Conservation (phyloP, 2,888 invertebrate species). For the Dolichomitus sp. region DNA sequence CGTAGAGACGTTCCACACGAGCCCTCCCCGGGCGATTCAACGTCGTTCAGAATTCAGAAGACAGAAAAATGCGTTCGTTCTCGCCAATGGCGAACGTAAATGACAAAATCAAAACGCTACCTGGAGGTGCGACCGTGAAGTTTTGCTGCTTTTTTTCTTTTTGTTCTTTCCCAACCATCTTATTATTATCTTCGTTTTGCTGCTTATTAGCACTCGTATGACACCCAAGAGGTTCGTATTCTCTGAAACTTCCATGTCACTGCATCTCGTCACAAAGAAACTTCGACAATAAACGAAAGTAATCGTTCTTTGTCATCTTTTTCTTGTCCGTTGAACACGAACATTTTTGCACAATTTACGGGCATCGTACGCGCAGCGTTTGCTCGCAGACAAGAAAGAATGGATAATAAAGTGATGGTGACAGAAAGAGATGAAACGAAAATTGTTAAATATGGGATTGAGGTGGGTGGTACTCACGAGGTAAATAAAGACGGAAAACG, state of each 20-base stretch:
- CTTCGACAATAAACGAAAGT: slow-evolving; percentile 40
- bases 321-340: slow-evolving; percentile 15
- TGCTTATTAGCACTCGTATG: slow-evolving; percentile 37
- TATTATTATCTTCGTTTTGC: slow-evolving; percentile 42
- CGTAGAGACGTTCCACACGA: slow-evolving; percentile 47
- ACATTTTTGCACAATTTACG: slow-evolving; percentile 31
- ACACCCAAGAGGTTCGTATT: slow-evolving; percentile 8
- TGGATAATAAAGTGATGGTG: background rate
- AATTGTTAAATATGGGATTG: background rate
- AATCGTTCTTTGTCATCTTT: slow-evolving; percentile 42
- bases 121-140: slow-evolving; percentile 25
- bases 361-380: background rate
- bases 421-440: background rate
- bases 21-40: slow-evolving; percentile 12
- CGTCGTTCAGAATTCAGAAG: slow-evolving; percentile 33
- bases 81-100: slow-evolving; percentile 33
- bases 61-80: slow-evolving; percentile 45
- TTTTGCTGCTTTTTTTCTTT: slow-evolving; percentile 12
- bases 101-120: slow-evolving; percentile 45
- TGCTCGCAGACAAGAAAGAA: slow-evolving; percentile 10
- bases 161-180: slow-evolving; percentile 17
- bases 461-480: background rate
- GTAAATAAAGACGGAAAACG: background rate
- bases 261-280: slow-evolving; percentile 8
- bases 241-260: slow-evolving; percentile 16